Evolutionary conservation across 2,797 vertebrate genomes (phyloP).

Genomic region (Rhincodon typus): DNA sequence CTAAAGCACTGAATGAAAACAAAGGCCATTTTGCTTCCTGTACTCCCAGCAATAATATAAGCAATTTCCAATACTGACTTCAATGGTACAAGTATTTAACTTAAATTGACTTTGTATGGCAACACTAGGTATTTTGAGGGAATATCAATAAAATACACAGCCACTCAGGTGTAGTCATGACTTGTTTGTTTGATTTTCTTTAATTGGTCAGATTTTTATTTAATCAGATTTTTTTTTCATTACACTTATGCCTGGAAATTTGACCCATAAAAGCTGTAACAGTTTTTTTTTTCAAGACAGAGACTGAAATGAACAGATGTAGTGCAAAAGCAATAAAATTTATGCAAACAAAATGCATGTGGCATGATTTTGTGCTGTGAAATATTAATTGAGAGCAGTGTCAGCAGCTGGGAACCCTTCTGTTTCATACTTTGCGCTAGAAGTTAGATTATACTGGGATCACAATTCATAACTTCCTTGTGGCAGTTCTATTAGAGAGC

Average conservation of each 20-base stretch:
- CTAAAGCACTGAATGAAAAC: constrained; percentile 40
- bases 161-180: not conserved
- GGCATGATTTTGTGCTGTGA: not conserved
- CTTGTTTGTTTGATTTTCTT: not conserved
- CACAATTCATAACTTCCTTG: not conserved
- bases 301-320: too few relatives aligned
- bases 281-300: too few relatives aligned
- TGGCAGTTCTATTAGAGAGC: not conserved
- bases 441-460: not conserved
- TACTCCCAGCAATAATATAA: not conserved
- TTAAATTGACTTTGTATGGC: not conserved
- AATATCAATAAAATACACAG: not conserved
- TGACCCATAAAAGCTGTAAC: not conserved
- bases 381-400: not conserved
- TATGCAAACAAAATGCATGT: not conserved
- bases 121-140: not conserved
- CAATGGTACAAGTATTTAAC: not conserved
- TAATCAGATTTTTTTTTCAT: not conserved
- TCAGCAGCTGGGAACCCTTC: not conserved
- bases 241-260: not conserved
- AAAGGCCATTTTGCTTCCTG: constrained; percentile 42
- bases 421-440: not conserved
- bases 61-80: not conserved
- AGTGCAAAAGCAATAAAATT: too few relatives aligned
- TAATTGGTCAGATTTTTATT: not conserved